phyloP scores from a whole-genome alignment of 2,113 vertebrate genomes.

The Festucalex cinctus region DNA sequence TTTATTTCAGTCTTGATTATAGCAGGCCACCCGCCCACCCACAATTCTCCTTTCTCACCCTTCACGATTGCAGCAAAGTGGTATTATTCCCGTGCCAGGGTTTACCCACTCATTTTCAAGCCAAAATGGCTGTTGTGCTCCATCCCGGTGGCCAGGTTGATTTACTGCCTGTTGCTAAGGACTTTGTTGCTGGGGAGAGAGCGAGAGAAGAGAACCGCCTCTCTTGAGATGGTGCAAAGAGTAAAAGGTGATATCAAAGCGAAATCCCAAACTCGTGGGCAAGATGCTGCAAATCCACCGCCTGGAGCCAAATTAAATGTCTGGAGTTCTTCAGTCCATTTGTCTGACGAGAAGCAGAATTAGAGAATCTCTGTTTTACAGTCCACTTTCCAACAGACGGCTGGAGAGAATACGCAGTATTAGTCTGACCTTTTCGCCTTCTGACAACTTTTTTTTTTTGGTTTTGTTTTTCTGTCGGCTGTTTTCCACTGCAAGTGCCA shows the following conservation, averaged over 20 bases:
- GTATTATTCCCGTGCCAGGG: constrained; percentile 43
- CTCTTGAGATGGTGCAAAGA: constrained; percentile 38
- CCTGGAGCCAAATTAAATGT: constrained; percentile 63
- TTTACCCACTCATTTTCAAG: constrained; percentile 10
- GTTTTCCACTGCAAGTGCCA: neutral
- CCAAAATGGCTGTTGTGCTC: constrained; percentile 20
- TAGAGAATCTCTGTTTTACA: constrained; percentile 40
- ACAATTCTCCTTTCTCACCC: neutral
- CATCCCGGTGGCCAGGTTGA: constrained; percentile 33
- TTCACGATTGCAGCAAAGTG: constrained; percentile 24
- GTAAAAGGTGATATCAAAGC: constrained; percentile 62
- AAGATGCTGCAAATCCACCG: constrained; percentile 63
- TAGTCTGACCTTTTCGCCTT: constrained; percentile 10
- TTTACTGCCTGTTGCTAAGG: constrained; percentile 34
- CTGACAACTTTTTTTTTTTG: neutral
- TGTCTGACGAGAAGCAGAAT: constrained; percentile 49
- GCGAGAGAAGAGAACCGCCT: constrained; percentile 29
- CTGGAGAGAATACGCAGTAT: constrained; percentile 17
- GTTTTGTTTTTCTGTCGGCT: neutral
- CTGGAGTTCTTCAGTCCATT: constrained; percentile 58
- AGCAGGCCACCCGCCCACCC: neutral
- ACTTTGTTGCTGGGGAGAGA: constrained; percentile 26
- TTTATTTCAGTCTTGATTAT: constrained; percentile 52
- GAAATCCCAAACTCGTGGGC: constrained; percentile 58
- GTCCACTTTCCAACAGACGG: constrained; percentile 33